Evolutionary conservation across 53 echinoderm and acorn worm species (phyloP).

Genomic region (Actinopyga echinites): DNA sequence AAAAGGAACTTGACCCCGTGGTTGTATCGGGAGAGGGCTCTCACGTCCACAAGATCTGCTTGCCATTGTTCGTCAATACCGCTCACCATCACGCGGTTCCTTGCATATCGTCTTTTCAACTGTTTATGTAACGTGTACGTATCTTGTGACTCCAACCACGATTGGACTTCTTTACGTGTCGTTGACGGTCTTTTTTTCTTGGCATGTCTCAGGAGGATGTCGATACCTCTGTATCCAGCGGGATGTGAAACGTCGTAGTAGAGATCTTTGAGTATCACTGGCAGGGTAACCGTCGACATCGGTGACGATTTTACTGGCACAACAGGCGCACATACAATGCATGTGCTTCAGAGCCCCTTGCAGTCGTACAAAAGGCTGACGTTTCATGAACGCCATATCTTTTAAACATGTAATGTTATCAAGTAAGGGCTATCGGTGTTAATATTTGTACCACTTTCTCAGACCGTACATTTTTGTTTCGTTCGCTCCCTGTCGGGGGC

Average conservation of each 20-base stretch:
- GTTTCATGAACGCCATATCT: no score
- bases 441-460: no score
- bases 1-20: constrained; percentile 12
- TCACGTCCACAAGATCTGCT: constrained; percentile 59
- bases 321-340: background rate
- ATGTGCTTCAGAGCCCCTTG: background rate
- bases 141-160: constrained; percentile 10
- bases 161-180: background rate
- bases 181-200: background rate
- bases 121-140: constrained; percentile 23
- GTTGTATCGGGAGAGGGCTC: constrained; percentile 28
- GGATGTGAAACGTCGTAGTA: constrained; percentile 41
- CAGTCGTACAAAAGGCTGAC: no score
- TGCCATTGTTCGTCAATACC: constrained; percentile 65
- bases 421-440: no score
- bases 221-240: constrained; percentile 4
- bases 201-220: background rate
- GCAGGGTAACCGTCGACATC: background rate
- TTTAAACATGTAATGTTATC: no score
- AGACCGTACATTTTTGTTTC: no score
- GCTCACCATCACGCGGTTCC: constrained; percentile 28
- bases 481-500: no score
- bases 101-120: background rate
- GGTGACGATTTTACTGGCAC: background rate
- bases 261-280: background rate